phyloP scores from a whole-genome alignment of 1,140 invertebrate species.

The Bombus waltoni region DNA sequence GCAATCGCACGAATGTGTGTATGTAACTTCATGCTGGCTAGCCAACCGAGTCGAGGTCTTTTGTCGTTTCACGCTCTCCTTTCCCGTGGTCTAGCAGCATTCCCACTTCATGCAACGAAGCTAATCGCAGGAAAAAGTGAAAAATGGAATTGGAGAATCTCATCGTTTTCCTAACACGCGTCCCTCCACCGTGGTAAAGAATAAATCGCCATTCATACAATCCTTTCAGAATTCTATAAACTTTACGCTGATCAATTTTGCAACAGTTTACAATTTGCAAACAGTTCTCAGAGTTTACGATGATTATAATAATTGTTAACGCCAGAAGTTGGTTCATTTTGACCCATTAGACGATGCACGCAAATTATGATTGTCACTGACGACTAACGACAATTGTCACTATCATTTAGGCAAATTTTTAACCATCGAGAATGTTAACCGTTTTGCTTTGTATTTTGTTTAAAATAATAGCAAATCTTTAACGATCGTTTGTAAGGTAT shows the following conservation, averaged over 20 bases:
- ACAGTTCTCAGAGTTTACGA: background rate
- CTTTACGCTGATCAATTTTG: background rate
- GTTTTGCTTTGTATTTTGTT: background rate
- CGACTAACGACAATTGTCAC: background rate
- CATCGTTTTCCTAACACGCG: background rate
- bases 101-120: slow-evolving; percentile 39
- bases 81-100: slow-evolving; percentile 47
- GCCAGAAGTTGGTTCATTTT: background rate
- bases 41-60: slow-evolving; percentile 80
- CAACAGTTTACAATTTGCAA: background rate
- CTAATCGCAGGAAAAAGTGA: slow-evolving; percentile 46
- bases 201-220: background rate
- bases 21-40: slow-evolving; percentile 76
- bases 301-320: background rate
- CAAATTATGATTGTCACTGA: background rate
- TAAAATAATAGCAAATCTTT: background rate
- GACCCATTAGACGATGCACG: background rate
- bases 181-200: background rate
- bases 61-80: slow-evolving; percentile 67
- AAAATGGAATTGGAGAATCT: slow-evolving; percentile 16
- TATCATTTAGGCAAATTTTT: too few relatives aligned
- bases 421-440: background rate
- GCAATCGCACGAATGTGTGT: background rate
- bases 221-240: background rate
- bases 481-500: too few relatives aligned